A percentile compares a stretch with the other conserved stretches of the same genome.
Evolutionary conservation across 1,140 invertebrate species (phyloP).

Genomic region (Ostrea edulis): DNA sequence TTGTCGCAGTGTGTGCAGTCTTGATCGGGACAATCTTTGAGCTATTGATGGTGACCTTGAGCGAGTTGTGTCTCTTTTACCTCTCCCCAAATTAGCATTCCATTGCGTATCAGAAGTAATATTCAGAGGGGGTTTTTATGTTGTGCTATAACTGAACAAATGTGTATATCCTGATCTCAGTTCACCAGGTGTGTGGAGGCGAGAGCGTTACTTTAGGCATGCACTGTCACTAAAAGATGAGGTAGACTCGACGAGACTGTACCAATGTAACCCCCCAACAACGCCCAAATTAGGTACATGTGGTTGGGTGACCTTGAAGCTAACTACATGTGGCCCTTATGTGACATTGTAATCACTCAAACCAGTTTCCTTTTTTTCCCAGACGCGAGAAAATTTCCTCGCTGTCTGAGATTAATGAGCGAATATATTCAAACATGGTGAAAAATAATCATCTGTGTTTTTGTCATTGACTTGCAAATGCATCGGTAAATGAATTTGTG

Average conservation of each 20-base stretch:
- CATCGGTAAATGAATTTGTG: neutral
- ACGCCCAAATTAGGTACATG: conserved; percentile 1
- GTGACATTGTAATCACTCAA: neutral
- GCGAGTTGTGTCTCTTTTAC: conserved; percentile 19
- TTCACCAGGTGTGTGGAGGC: neutral
- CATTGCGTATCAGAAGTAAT: neutral
- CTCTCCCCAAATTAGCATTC: neutral
- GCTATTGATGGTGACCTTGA: neutral
- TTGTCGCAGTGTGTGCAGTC: neutral
- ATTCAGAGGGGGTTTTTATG: neutral
- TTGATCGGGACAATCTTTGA: neutral
- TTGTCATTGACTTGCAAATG: conserved; percentile 10
- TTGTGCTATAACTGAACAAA: neutral
- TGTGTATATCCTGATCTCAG: neutral
- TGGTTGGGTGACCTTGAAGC: neutral
- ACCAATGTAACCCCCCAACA: neutral
- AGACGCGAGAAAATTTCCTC: neutral
- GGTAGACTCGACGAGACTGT: neutral
- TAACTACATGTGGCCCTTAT: neutral
- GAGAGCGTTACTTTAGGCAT: neutral
- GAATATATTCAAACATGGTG: neutral
- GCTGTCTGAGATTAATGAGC: neutral
- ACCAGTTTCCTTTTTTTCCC: neutral
- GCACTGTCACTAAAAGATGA: neutral
- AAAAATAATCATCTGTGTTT: neutral